Base-by-base conservation (phyloP, 2,888 invertebrate genomes). In the Epiperipatus broadwayi region DNA sequence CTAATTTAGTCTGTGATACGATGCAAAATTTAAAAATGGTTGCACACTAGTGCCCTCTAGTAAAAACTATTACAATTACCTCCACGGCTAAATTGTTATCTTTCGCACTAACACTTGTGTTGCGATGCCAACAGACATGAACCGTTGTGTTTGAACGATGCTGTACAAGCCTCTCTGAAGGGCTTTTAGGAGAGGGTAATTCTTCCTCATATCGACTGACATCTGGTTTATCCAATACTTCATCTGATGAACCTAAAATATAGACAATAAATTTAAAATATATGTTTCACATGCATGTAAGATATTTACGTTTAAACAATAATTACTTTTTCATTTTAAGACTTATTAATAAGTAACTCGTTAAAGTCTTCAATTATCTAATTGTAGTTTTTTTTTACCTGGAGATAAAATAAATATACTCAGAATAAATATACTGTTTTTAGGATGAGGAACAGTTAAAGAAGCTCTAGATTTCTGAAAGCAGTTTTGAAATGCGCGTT, bases 121-220 rank as follows among this genome's bases (percentile, higher is more conserved):
- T 84, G 55, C 93, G 72, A 62, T 95, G 93, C 93, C 93, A 95
- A 61, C 93, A 95, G 46, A 93, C 91, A 61, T 89, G 87, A 47
- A 87, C 76, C 35, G 87, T 62, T 31, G 51, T 53, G 52, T 56
- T 54, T 56, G 60, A 44, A 63, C 63, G 44, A 50, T 36, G 45
- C 41, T 43, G 22, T 40, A 46, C 16, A 48, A 34, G 22, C 29
- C 42, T 44, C 20, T 42, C 40, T 7, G 31, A 12, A 3, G 42
- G 33, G 8, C 42, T 36, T 8, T 12, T 21, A 7, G 42, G 40
- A 10, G 42, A 42, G 21, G 39, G 39, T 10, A 42, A 16, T 22
- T 42, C 39, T 14, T 44, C 44, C 20, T 42, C 44, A n/a, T 18
- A 16, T 2, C 40, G 48, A 22, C 47, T 46, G 5, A 21, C 12